Conservation (phyloP, 1,140 invertebrate species). For the Drosophila gunungcola region DNA sequence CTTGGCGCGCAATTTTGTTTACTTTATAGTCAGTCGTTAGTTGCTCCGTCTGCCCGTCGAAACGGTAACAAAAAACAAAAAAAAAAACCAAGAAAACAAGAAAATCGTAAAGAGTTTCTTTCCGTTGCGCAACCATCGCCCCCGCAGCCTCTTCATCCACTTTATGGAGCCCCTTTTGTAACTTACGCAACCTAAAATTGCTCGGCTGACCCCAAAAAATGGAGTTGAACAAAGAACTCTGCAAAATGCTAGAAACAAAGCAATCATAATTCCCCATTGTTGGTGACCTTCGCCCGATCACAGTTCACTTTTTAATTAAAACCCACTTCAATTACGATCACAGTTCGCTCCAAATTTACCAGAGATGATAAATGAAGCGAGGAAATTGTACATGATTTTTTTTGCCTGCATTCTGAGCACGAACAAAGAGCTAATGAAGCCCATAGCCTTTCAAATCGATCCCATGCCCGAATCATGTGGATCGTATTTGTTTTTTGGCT, state of each 20-base stretch:
- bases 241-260: conserved; percentile 60
- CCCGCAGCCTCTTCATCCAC: conserved; percentile 3
- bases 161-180: conserved; percentile 30
- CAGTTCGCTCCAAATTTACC: conserved; percentile 62
- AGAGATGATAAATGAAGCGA: conserved; percentile 67
- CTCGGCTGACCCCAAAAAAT: conserved; percentile 55
- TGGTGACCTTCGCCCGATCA: conserved; percentile 61
- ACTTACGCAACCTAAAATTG: conserved; percentile 64
- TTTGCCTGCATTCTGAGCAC: conserved; percentile 44
- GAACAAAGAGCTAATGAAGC: conserved; percentile 47
- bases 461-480: conserved; percentile 11
- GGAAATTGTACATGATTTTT: conserved; percentile 19
- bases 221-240: conserved; percentile 53
- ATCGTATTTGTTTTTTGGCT: conserved; percentile 24
- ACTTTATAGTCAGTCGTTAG: conserved; percentile 50
- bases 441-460: conserved; percentile 47
- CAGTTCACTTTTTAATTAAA: conserved; percentile 69
- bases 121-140: conserved; percentile 57
- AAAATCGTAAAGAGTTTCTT: conserved; percentile 20
- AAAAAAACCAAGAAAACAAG: no score
- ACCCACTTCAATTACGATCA: conserved; percentile 63
- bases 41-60: conserved; percentile 38
- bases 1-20: conserved; percentile 74
- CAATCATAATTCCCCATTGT: conserved; percentile 60
- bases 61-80: conserved; percentile 69